A percentile compares a stretch with the other conserved stretches of the same genome.
Conservation (phyloP, 2,797 vertebrate genomes). For the Tinamus major region DNA sequence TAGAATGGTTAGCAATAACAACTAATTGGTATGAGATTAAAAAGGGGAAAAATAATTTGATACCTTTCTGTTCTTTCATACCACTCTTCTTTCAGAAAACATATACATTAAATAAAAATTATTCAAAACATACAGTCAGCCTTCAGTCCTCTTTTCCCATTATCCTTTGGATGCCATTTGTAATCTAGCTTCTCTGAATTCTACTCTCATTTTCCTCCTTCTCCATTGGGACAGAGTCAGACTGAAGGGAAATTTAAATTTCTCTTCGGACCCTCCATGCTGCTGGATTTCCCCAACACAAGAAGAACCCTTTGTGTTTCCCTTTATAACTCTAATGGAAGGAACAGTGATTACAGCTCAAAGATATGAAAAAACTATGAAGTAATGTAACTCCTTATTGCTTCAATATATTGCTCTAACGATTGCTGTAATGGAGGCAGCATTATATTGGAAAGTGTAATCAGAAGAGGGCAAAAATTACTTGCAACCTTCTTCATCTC, state of each 20-base stretch:
- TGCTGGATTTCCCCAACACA: neutral
- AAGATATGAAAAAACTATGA: neutral
- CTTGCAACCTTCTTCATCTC: neutral
- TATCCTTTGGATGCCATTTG: neutral
- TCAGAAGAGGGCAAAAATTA: neutral
- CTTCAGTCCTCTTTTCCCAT: neutral
- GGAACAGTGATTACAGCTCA: neutral
- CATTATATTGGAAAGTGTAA: neutral
- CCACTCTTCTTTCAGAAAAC: neutral
- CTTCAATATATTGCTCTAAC: neutral
- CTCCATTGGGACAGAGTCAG: neutral
- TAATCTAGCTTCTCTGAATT: neutral
- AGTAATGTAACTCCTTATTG: neutral
- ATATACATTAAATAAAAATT: neutral
- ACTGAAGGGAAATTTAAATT: neutral
- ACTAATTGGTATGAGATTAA: neutral
- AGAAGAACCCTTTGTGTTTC: neutral
- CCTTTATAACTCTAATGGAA: neutral
- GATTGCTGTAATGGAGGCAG: neutral
- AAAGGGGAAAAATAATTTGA: neutral
- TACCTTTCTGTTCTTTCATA: neutral
- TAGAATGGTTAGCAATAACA: neutral
- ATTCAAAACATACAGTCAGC: neutral
- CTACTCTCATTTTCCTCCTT: neutral
- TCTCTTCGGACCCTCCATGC: neutral